Evolutionary conservation across 2,113 vertebrate genomes (phyloP), one percentile per base, ranked within the genome.

Genomic region (Lota lota): DNA sequence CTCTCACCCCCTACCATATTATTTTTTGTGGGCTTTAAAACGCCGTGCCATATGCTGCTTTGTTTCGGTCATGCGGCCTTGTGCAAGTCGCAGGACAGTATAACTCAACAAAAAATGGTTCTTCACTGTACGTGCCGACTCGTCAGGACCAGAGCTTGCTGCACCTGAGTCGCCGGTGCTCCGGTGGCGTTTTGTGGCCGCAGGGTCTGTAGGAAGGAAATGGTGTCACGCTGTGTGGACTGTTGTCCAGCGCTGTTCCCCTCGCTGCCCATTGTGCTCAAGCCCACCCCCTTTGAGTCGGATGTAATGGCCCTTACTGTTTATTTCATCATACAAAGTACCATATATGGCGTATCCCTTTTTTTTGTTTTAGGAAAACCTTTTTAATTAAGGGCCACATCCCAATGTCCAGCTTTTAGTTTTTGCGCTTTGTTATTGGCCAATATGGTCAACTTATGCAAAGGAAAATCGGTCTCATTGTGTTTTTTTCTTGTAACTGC

Each of bases 201-300:
- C 56, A 80, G 78, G 82, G 86, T 77, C 78, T 47, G 40, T 14
- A 87, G 91, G 91, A 91, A 91, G 91, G 90, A 92, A 91, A 89
- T 87, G 80, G 80, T 74, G 80, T 88, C 87, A 78, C 61, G 75
- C 88, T 88, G 40, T 47, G 40, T 47, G 85, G 78, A 0, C 75
- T 81, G 86, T 89, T 88, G 89, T 91, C 77, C 80, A 74, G 60
- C 57, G 78, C 81, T 88, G 83, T 88, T 91, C 73, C 81, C 82
- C 80, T 83, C 71, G 81, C 86, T 81, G 87, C 40, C 84, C 83
- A 88, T 90, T 90, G 88, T 91, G 73, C 61, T 61, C 58, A 56
- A 67, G 75, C 81, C 81, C 83, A 83, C 84, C 84, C 82, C 65
- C 76, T 79, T 79, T 18, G 70, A 81, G 83, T 75, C 82, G 74